Percentiles rank a stretch among this genome's conserved stretches.
Evolutionary conservation across 2,113 vertebrate genomes (phyloP).

Genomic region (Nicator chloris): DNA sequence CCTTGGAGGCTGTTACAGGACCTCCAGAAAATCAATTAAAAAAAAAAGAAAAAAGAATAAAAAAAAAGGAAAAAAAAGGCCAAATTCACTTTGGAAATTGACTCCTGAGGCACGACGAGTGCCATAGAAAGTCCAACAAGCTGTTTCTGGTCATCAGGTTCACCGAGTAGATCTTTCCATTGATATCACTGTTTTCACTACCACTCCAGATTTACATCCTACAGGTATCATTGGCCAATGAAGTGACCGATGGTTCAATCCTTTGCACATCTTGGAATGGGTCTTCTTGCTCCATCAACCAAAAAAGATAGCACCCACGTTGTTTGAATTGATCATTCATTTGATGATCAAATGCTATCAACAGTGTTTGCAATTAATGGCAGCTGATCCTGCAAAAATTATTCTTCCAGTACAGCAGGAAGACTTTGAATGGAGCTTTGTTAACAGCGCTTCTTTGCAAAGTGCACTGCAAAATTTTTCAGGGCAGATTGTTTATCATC

Average conservation of each 20-base stretch:
- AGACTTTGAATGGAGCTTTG: background rate
- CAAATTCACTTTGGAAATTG: too few species aligned
- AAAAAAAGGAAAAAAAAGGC: too few species aligned
- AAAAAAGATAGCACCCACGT: background rate
- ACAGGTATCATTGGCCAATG: background rate
- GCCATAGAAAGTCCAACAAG: too few species aligned
- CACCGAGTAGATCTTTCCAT: too few species aligned
- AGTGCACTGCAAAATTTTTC: background rate
- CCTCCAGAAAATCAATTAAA: too few species aligned
- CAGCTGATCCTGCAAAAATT: background rate
- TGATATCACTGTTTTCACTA: too few species aligned
- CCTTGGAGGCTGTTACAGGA: too few species aligned
- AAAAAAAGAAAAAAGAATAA: too few species aligned
- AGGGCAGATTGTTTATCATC: background rate
- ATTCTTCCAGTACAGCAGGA: background rate
- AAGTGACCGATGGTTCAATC: background rate
- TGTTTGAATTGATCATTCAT: background rate
- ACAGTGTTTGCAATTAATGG: background rate
- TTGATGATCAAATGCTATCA: background rate
- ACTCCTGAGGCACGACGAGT: too few species aligned
- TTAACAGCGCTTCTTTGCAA: background rate
- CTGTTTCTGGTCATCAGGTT: too few species aligned
- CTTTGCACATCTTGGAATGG: background rate
- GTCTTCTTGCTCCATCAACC: background rate
- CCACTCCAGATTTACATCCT: too few species aligned